Conservation (phyloP, 2,113 vertebrate species). For the Oceanites oceanicus region DNA sequence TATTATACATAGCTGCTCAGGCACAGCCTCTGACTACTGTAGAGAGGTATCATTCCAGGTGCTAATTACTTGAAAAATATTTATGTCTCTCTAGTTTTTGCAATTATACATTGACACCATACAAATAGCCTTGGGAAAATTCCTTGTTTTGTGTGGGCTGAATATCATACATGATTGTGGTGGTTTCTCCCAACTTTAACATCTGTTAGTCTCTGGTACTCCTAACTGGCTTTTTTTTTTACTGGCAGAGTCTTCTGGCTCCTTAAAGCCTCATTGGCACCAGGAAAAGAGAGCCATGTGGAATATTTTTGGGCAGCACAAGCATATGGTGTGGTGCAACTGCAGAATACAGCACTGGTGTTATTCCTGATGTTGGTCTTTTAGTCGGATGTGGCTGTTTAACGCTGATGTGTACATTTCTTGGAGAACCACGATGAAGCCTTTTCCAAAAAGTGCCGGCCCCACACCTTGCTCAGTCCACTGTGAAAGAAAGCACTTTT, state of each 20-base stretch:
- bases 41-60: neutral
- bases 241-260: neutral
- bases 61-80: neutral
- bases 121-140: neutral
- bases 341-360: neutral
- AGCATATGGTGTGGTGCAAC: neutral
- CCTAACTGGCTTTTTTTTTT: neutral
- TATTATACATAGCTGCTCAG: neutral
- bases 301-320: neutral
- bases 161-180: neutral
- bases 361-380: neutral
- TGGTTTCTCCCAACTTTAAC: neutral
- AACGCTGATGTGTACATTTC: neutral
- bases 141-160: neutral
- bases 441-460: neutral
- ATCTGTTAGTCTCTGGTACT: neutral
- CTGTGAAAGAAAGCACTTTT: neutral
- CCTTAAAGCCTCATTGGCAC: neutral
- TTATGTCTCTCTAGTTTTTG: neutral
- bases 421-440: neutral
- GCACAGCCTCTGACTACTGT: neutral
- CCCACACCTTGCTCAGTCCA: neutral
- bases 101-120: neutral
- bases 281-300: neutral
- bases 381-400: neutral